Evolutionary conservation across 2,888 invertebrate species (phyloP).

Genomic region (Cephus rjabovi): DNA sequence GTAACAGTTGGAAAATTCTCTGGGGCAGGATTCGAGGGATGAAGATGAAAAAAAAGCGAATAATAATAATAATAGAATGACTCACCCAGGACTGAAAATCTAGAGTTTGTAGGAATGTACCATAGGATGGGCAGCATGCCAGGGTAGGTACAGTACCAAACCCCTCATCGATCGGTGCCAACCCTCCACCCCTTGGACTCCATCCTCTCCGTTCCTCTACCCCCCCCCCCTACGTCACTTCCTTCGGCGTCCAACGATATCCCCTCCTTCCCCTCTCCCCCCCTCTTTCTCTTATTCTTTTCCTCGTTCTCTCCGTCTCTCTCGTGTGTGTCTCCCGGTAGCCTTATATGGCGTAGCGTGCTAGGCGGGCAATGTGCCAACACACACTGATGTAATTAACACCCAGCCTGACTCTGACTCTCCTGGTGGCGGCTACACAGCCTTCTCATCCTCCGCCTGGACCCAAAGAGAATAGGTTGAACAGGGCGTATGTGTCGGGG

Average conservation of each 20-base stretch:
- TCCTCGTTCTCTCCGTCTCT: constrained; percentile 15
- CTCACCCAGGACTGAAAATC: not conserved
- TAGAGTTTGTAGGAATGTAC: constrained; percentile 20
- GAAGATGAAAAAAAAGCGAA: constrained; percentile 9
- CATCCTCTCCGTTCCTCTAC: constrained; percentile 18
- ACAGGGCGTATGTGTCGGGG: not conserved
- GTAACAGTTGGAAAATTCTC: not conserved
- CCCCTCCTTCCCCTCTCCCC: constrained; percentile 4
- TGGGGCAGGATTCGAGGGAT: constrained; percentile 14
- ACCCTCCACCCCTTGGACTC: constrained; percentile 15
- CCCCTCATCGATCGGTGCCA: constrained; percentile 43
- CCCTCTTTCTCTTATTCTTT: constrained; percentile 17
- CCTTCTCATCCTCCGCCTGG: not conserved
- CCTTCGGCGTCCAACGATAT: constrained; percentile 10
- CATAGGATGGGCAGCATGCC: constrained; percentile 39
- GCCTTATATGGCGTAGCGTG: constrained; percentile 21
- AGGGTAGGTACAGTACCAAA: constrained; percentile 35
- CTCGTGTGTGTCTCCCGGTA: constrained; percentile 18
- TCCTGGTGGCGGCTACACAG: constrained; percentile 10
- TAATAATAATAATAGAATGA: not conserved
- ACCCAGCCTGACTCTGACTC: constrained; percentile 37
- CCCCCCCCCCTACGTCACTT: constrained; percentile 12
- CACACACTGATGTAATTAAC: constrained; percentile 58
- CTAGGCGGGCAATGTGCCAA: constrained; percentile 49
- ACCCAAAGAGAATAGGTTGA: not conserved